These are phyloP conservation scores for Drosophila ogumai DNA, from an alignment of 1,140 invertebrate species.

Conservation along the genomic window DNA sequence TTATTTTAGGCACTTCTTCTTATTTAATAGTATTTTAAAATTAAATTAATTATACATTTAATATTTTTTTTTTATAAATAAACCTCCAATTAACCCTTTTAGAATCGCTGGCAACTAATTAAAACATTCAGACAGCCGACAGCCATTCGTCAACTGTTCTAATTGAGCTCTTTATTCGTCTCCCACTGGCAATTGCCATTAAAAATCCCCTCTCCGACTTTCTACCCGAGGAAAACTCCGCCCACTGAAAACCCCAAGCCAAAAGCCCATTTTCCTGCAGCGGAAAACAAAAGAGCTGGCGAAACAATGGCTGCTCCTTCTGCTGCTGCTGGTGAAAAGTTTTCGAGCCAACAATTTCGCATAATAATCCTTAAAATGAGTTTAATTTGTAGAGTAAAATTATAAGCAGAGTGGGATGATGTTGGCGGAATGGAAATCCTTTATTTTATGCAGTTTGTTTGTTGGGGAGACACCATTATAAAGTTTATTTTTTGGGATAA, in stretches of 20 bases:
- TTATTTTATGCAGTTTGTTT: constrained; percentile 27
- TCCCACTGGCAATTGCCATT: constrained; percentile 8
- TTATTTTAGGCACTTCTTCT: no score
- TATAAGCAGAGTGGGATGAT: constrained; percentile 38
- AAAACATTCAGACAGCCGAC: constrained; percentile 10
- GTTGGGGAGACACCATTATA: constrained; percentile 4
- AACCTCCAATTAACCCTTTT: not conserved
- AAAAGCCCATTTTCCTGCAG: constrained; percentile 6
- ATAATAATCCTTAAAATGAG: constrained; percentile 84
- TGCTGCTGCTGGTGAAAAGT: constrained; percentile 29
- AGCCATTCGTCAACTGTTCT: constrained; percentile 34
- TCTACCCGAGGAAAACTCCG: constrained; percentile 4
- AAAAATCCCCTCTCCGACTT: constrained; percentile 32
- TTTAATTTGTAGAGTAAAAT: constrained; percentile 83
- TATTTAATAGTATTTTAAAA: not conserved
- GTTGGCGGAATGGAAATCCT: constrained; percentile 8
- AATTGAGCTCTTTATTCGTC: constrained; percentile 61
- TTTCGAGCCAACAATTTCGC: constrained; percentile 75
- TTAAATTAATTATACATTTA: not conserved
- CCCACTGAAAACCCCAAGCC: not conserved
- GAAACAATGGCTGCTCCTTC: constrained; percentile 49
- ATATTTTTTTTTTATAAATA: not conserved
- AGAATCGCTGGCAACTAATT: constrained; percentile 14
- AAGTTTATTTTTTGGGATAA: constrained; percentile 15
- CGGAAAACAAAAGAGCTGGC: constrained; percentile 35